Conservation (phyloP, 2,797 vertebrate species). For the Mustela erminea region DNA sequence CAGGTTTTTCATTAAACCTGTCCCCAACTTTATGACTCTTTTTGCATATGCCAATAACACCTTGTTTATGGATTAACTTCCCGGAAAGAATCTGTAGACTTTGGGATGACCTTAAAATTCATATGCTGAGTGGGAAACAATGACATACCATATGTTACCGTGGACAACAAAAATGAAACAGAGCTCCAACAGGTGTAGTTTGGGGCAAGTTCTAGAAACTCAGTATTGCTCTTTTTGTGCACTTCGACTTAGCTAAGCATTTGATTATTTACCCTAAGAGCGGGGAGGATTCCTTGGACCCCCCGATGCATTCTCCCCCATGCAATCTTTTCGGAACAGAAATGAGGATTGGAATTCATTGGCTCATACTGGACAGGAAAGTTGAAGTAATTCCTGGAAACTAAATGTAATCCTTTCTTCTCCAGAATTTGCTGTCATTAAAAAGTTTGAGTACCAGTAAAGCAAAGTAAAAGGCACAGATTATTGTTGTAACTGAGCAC, state of each 20-base stretch:
- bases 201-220: background rate
- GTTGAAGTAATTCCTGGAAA: constrained; percentile 12
- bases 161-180: background rate
- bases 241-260: background rate
- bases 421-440: background rate
- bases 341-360: background rate
- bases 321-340: background rate
- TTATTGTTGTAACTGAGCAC: background rate
- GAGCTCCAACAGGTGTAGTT: background rate
- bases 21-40: background rate
- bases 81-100: background rate
- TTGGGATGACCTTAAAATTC: constrained; percentile 41
- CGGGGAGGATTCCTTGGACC: background rate
- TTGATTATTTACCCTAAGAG: background rate
- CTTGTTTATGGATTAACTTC: constrained; percentile 22
- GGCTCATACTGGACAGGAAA: background rate
- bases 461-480: background rate
- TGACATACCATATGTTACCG: background rate
- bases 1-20: background rate
- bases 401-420: background rate
- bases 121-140: constrained; percentile 3
- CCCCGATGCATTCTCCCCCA: background rate
- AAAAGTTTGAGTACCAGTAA: background rate
- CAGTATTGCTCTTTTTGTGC: background rate
- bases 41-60: background rate